Evolutionary conservation across 2,888 invertebrate species (phyloP).

Genomic region (Polyommatus icarus): DNA sequence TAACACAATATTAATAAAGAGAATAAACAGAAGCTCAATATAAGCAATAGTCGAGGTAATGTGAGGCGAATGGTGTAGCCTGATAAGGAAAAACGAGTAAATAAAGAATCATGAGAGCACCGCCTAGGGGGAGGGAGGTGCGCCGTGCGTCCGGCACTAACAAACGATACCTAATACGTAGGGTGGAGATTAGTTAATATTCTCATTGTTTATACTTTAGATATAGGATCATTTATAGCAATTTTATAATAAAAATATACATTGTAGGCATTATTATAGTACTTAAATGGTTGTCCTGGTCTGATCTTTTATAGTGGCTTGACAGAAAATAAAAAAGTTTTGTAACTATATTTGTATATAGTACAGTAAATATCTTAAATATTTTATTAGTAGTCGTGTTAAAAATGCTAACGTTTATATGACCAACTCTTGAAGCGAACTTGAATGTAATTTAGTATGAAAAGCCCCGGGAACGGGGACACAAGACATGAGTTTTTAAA

Average conservation of each 20-base stretch:
- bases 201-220: not conserved
- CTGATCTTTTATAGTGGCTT: too few relatives aligned
- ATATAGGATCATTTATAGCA: too few relatives aligned
- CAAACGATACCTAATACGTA: not conserved
- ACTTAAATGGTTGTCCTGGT: too few relatives aligned
- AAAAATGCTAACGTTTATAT: too few relatives aligned
- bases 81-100: conserved; percentile 78
- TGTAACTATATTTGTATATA: too few relatives aligned
- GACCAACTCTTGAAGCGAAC: too few relatives aligned
- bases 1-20: conserved; percentile 53
- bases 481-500: too few relatives aligned
- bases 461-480: too few relatives aligned
- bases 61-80: conserved; percentile 63
- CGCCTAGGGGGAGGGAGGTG: conserved; percentile 58
- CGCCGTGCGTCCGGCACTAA: conserved; percentile 34
- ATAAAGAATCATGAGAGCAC: conserved; percentile 66
- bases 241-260: not conserved
- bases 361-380: too few relatives aligned
- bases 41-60: conserved; percentile 51
- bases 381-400: too few relatives aligned
- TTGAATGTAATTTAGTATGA: too few relatives aligned
- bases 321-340: too few relatives aligned
- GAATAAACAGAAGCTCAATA: conserved; percentile 53
- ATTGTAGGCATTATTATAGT: not conserved
- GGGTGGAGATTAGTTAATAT: not conserved